Conservation (phyloP, 2,888 invertebrate species). For the Nowickia ferox region DNA sequence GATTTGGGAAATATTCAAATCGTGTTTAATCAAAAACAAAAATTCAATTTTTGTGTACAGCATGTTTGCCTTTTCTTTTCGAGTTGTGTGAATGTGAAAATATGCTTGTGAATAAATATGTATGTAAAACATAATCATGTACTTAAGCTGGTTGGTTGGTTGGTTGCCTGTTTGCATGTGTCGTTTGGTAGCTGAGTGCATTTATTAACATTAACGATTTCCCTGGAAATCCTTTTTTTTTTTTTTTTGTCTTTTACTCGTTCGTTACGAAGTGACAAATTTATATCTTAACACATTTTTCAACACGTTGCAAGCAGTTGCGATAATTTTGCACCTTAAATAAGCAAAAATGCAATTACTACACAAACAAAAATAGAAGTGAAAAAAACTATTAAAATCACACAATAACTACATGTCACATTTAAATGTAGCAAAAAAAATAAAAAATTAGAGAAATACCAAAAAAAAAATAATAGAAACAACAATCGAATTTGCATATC, state of each 20-base stretch:
- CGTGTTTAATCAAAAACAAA: conserved; percentile 70
- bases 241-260: conserved; percentile 10
- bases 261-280: conserved; percentile 66
- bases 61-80: conserved; percentile 16
- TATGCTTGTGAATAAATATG: conserved; percentile 51
- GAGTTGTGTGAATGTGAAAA: conserved; percentile 36
- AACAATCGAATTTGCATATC: conserved; percentile 60
- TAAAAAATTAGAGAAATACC: conserved; percentile 27
- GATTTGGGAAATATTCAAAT: conserved; percentile 69
- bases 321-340: conserved; percentile 69
- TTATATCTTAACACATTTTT: conserved; percentile 69
- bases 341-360: conserved; percentile 40
- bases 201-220: conserved; percentile 70
- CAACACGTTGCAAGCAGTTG: conserved; percentile 69
- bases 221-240: conserved; percentile 59
- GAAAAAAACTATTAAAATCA: conserved; percentile 38
- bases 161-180: conserved; percentile 28
- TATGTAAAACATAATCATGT: conserved; percentile 57
- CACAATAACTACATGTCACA: conserved; percentile 64
- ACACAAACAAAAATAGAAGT: background rate
- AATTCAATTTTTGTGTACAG: conserved; percentile 44
- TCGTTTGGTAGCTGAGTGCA: conserved; percentile 50
- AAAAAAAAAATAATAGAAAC: no score
- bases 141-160: conserved; percentile 19
- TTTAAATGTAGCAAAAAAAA: conserved; percentile 64